These are phyloP conservation scores for Hydrolagus affinis DNA, from an alignment of 2,113 vertebrate genomes.

Conservation along the genomic window DNA sequence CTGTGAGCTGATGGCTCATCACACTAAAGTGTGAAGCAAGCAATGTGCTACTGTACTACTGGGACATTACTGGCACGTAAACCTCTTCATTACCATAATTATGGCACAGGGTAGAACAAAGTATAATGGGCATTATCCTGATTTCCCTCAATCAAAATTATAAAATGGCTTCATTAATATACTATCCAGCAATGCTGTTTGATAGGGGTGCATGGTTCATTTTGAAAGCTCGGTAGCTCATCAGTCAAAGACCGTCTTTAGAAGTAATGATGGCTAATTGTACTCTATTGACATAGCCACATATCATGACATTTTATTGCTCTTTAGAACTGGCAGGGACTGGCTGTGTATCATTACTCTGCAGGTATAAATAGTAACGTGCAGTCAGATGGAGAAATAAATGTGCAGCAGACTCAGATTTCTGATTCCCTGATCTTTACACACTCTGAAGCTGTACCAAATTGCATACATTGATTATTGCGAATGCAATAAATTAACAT, in stretches of 20 bases:
- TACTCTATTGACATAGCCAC: background rate
- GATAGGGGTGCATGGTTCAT: background rate
- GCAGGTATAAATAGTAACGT: background rate
- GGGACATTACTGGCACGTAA: background rate
- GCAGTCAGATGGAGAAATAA: background rate
- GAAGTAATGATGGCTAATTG: background rate
- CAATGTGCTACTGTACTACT: background rate
- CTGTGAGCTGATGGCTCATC: conserved; percentile 2
- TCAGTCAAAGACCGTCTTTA: background rate
- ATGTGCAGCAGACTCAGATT: background rate
- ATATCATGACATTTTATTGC: background rate
- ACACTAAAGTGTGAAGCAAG: background rate
- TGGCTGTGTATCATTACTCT: background rate
- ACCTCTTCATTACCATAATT: background rate
- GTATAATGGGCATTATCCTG: background rate
- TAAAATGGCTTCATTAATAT: background rate
- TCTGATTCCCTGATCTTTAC: background rate
- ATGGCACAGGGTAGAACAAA: background rate
- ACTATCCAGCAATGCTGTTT: too few relatives aligned
- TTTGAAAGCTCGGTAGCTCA: background rate
- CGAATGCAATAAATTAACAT: background rate
- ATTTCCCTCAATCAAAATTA: background rate
- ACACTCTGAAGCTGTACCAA: background rate
- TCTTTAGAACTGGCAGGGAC: background rate
- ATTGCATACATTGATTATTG: background rate